These are phyloP conservation scores for Drosophila micromelanica DNA, from an alignment of 1,140 invertebrate species.

Conservation along the genomic window DNA sequence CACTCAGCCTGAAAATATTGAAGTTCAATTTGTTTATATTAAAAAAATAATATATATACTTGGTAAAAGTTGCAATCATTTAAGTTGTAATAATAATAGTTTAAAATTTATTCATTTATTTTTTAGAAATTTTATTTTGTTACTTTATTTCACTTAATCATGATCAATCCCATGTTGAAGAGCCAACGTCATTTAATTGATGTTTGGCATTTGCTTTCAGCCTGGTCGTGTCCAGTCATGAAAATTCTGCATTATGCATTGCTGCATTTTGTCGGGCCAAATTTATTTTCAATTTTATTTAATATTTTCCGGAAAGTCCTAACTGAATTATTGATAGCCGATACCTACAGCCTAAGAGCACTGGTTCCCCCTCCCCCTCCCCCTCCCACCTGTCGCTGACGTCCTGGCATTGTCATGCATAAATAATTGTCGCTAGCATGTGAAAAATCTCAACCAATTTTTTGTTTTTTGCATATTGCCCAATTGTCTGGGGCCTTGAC, in stretches of 20 bases:
- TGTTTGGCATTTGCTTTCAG: no score
- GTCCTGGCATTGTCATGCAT: constrained; percentile 62
- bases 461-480: constrained; percentile 65
- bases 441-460: constrained; percentile 49
- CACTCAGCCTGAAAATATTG: not conserved
- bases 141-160: no score
- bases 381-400: not conserved
- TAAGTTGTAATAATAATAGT: no score
- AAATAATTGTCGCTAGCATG: constrained; percentile 53
- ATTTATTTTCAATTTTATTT: constrained; percentile 51
- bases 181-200: no score
- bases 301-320: constrained; percentile 23
- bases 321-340: constrained; percentile 66
- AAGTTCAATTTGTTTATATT: not conserved
- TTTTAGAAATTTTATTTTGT: no score
- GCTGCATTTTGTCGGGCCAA: constrained; percentile 27
- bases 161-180: not conserved
- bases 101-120: no score
- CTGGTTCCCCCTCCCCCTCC: not conserved
- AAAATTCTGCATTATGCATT: constrained; percentile 28
- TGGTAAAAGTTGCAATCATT: no score
- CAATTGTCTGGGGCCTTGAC: constrained; percentile 42
- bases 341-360: not conserved
- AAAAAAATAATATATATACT: no score
- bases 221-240: constrained; percentile 6